phyloP scores from a whole-genome alignment of 2,797 vertebrate genomes.

The Hemitrygon akajei region DNA sequence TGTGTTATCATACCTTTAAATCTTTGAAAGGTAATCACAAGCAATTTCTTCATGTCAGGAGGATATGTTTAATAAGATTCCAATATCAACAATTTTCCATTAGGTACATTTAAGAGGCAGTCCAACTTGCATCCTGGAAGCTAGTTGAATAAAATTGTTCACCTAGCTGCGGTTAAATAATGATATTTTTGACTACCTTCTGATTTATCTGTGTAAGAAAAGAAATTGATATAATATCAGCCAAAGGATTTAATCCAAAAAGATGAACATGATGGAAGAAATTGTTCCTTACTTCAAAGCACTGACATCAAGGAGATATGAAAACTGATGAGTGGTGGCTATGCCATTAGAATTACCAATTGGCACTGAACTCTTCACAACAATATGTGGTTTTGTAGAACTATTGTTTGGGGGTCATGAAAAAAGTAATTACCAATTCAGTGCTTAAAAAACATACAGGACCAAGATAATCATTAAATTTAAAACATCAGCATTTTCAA shows the following conservation, averaged over 20 bases:
- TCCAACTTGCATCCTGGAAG: not conserved
- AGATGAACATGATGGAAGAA: not conserved
- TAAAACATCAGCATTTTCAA: not conserved
- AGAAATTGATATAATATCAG: not conserved
- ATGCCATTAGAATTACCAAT: too few relatives aligned
- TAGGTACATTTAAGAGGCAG: not conserved
- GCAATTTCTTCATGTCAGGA: not conserved
- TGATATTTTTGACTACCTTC: not conserved
- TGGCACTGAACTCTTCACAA: not conserved
- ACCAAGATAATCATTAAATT: not conserved
- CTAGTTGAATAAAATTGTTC: not conserved
- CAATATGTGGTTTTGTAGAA: not conserved
- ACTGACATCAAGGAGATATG: not conserved
- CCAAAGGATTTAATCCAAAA: constrained; percentile 4
- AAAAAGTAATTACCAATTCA: not conserved
- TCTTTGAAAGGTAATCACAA: not conserved
- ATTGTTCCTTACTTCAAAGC: not conserved
- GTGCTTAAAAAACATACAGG: not conserved
- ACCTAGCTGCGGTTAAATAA: not conserved
- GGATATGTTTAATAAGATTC: not conserved
- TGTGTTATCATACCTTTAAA: too few relatives aligned
- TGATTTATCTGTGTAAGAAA: not conserved
- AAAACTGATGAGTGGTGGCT: not conserved
- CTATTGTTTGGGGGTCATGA: not conserved
- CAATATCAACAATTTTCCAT: not conserved